Evolutionary conservation across 2,797 vertebrate species (phyloP).

Genomic region (Pipistrellus nathusii): DNA sequence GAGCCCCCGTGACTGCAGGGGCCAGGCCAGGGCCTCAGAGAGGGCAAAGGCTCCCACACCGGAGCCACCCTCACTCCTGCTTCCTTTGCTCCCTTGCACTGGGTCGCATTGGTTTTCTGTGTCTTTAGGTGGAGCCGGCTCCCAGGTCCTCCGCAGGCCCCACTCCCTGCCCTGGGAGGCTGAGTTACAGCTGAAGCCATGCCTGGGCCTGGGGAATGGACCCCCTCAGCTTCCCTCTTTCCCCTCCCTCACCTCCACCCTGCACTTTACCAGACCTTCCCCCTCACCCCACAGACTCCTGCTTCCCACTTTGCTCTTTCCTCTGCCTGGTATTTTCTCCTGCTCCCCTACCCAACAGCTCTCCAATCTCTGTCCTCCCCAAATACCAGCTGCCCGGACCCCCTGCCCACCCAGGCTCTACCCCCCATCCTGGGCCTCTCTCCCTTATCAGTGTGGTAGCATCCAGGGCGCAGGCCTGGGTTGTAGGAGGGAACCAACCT

Average conservation of each 20-base stretch:
- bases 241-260: conserved; percentile 39
- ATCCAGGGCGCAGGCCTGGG: not conserved
- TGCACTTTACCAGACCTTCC: conserved; percentile 29
- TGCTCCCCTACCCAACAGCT: not conserved
- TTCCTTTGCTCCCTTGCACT: not conserved
- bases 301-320: conserved; percentile 52
- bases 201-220: conserved; percentile 29
- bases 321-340: not conserved
- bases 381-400: not conserved
- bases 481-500: not conserved
- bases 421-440: not conserved
- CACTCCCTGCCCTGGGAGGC: not conserved
- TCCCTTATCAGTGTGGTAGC: not conserved
- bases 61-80: not conserved
- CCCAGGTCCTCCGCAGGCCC: not conserved
- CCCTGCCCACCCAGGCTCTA: not conserved
- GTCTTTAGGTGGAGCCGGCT: not conserved
- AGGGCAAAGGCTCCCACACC: not conserved
- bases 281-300: not conserved
- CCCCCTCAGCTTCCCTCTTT: conserved; percentile 6
- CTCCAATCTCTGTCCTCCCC: not conserved
- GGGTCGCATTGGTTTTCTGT: not conserved
- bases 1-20: not conserved
- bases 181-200: not conserved
- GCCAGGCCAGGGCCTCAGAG: not conserved